Base-by-base conservation (phyloP, 92 coral and sea anemone genomes). In the Zoanthus solanderi region DNA sequence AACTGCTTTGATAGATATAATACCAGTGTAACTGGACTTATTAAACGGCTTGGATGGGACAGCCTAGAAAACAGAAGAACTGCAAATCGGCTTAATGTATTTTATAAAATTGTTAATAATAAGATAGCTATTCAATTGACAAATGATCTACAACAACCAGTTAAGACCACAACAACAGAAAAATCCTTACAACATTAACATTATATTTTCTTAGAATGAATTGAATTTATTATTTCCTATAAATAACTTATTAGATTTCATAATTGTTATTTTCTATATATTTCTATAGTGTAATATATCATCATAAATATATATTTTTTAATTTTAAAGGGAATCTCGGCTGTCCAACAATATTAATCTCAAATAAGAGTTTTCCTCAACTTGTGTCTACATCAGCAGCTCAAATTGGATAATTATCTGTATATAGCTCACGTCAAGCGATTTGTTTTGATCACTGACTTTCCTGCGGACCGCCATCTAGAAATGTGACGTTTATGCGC, bases 1-100 rank as follows among this genome's bases (percentile, higher is more conserved):
- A 72, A 72, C 48, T 34, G 76, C 76, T 72, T 4, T n/a, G 76
- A 72, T 4, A 72, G 76, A 72, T 72, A 72, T 72, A 45, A 30
- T 28, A 72, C 76, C 52, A 72, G 76, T 34, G 15, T 31, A 29
- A 31, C 76, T 72, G 45, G 48, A 34, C 50, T 72, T 34, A 72
- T 6, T n/a, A 72, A 72, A 34, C 47, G 10, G 76, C 76, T 72
- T 61, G 23, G 23, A 23, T 23, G 23, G 0, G 23, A 23, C 23
- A 23, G 23, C 23, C 23, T 23, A 23, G 23, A 23, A 23, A 23
- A 23, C 23, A 23, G 23, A 23, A 23, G 23, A 23, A 23, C 23
- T 23, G 23, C 23, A 1, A 18, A 61, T 61, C n/a, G 68, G 23
- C 23, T 23, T 23, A 23, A 23, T 23, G 23, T 23, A 23, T 23